A percentile compares a stretch with the other conserved stretches of the same genome.
Evolutionary conservation across 37 sponge, comb jelly and placozoan species (phyloP).

Genomic region (Cliona cf. orientalis): DNA sequence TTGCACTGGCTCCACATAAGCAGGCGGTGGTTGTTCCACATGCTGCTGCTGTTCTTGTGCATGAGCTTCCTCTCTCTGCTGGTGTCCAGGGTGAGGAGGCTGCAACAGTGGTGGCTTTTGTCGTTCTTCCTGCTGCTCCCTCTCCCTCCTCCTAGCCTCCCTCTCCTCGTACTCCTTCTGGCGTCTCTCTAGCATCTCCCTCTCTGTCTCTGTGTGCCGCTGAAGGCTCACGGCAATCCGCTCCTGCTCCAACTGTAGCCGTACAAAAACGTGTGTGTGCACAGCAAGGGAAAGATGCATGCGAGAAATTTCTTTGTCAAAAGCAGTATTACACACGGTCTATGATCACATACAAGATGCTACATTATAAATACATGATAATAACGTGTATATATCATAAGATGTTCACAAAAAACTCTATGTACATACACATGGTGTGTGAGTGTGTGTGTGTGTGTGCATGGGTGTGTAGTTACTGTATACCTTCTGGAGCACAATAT

Average conservation of each 20-base stretch:
- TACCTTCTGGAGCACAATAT: too few relatives aligned
- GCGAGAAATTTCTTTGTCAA: neutral
- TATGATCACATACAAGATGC: too few relatives aligned
- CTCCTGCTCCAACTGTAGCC: slow-evolving; percentile 44
- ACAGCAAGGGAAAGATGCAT: neutral
- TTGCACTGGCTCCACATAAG: too few relatives aligned
- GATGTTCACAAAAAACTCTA: neutral
- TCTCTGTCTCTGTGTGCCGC: slow-evolving; percentile 17
- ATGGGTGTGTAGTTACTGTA: neutral
- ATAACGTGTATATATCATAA: neutral
- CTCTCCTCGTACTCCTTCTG: slow-evolving; percentile 40
- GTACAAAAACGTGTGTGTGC: neutral
- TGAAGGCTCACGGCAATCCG: slow-evolving; percentile 24
- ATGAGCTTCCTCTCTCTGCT: neutral
- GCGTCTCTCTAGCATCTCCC: slow-evolving; percentile 39
- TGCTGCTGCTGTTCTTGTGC: neutral
- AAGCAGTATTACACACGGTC: neutral
- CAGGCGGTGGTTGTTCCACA: too few relatives aligned
- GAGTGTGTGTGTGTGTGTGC: neutral
- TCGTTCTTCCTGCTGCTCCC: slow-evolving; percentile 11
- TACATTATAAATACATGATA: neutral
- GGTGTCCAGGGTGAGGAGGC: too few relatives aligned
- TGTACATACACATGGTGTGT: neutral
- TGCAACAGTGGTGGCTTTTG: too few relatives aligned
- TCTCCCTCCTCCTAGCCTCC: neutral